Evolutionary conservation across 1,140 invertebrate species (phyloP).

Genomic region (Drosophila carrolli): DNA sequence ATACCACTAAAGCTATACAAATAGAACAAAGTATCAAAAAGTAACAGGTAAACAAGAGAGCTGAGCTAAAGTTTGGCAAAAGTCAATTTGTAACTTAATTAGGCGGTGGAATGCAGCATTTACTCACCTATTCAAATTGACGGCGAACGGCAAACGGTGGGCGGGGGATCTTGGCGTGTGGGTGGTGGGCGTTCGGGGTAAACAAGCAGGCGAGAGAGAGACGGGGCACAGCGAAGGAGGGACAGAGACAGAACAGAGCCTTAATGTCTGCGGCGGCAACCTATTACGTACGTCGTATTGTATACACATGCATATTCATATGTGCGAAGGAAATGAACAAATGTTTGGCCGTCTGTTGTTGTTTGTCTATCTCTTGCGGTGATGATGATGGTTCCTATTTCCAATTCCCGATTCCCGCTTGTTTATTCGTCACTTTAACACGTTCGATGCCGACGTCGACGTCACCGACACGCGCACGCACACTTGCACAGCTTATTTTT

Average conservation of each 20-base stretch:
- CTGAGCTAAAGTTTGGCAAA: slow-evolving; percentile 26
- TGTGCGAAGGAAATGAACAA: slow-evolving; percentile 78
- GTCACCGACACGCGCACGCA: slow-evolving; percentile 55
- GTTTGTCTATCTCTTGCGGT: slow-evolving; percentile 62
- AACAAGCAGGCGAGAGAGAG: slow-evolving; percentile 61
- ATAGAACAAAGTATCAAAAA: neutral
- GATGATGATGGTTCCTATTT: slow-evolving; percentile 46
- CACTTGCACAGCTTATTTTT: slow-evolving; percentile 69
- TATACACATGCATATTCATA: slow-evolving; percentile 41
- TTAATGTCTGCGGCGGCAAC: slow-evolving; percentile 73
- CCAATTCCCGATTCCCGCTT: slow-evolving; percentile 35
- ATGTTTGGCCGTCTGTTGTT: slow-evolving; percentile 61
- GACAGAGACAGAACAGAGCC: slow-evolving; percentile 58
- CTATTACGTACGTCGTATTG: slow-evolving; percentile 50
- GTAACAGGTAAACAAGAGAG: slow-evolving; percentile 3
- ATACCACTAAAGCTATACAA: neutral
- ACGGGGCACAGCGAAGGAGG: slow-evolving; percentile 12
- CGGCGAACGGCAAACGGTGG: neutral
- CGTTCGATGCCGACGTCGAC: slow-evolving; percentile 57
- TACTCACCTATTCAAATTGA: slow-evolving; percentile 55
- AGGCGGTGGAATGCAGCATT: slow-evolving; percentile 56
- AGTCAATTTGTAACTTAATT: slow-evolving; percentile 57
- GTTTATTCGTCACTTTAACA: slow-evolving; percentile 82
- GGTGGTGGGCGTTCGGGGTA: slow-evolving; percentile 58
- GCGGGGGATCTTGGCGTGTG: neutral